Conservation (phyloP, 2,113 vertebrate genomes). For the Tyto alba region DNA sequence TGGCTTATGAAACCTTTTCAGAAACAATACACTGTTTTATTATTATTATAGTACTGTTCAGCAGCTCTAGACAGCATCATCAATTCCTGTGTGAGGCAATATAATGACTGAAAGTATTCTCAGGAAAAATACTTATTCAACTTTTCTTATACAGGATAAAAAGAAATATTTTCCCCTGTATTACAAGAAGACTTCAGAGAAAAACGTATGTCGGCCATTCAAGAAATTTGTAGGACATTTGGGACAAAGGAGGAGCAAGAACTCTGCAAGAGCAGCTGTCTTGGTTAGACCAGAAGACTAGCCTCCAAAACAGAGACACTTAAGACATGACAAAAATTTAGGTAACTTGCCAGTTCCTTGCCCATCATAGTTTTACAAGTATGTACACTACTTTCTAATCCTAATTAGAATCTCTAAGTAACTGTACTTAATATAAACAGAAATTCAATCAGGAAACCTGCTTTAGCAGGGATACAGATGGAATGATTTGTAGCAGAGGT, state of each 20-base stretch:
- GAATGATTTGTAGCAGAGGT: background rate
- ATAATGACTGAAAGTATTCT: background rate
- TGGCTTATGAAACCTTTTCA: background rate
- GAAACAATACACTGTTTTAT: background rate
- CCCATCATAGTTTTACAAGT: background rate
- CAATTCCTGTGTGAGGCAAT: background rate
- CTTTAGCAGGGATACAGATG: background rate
- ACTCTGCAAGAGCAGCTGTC: background rate
- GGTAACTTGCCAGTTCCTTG: background rate
- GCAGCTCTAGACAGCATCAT: background rate
- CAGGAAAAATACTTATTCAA: background rate
- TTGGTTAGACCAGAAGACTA: background rate
- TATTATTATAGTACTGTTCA: background rate
- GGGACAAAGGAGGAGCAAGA: background rate
- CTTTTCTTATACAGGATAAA: background rate
- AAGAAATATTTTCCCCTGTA: background rate
- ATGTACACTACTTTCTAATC: background rate
- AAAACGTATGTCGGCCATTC: background rate
- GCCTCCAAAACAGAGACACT: background rate
- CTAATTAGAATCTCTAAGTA: background rate
- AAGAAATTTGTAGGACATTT: background rate
- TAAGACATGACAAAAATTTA: background rate
- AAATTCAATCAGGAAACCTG: background rate
- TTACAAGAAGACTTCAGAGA: background rate
- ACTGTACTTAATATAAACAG: background rate